Conservation (phyloP, 2,888 invertebrate species). For the Apamea sordens region DNA sequence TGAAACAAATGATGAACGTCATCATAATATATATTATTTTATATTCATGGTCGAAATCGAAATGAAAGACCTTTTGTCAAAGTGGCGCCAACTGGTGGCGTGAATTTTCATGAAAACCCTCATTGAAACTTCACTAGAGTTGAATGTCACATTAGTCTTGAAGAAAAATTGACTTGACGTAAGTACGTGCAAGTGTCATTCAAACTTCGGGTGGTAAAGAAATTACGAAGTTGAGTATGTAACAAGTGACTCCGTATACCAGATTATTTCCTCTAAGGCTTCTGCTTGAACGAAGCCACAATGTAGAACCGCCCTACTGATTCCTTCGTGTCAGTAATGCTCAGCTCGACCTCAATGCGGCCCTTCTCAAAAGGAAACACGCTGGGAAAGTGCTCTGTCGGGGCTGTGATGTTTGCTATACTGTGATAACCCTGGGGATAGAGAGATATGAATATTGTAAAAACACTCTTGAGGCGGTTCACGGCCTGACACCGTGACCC, state of each 20-base stretch:
- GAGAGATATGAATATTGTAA: not conserved
- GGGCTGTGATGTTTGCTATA: constrained; percentile 29
- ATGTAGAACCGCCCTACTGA: not conserved
- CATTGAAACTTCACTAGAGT: not conserved
- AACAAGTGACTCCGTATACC: not conserved
- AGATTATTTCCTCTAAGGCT: not conserved
- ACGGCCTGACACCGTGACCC: not conserved
- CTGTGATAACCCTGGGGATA: constrained; percentile 34
- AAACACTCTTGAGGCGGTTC: no score
- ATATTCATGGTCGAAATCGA: not conserved
- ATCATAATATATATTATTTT: not conserved
- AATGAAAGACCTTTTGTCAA: not conserved
- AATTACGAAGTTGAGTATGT: not conserved
- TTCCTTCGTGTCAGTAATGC: constrained; percentile 21
- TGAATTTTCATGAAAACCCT: not conserved
- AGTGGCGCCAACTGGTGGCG: not conserved
- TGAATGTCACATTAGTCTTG: not conserved
- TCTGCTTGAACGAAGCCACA: constrained; percentile 41
- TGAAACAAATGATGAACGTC: not conserved
- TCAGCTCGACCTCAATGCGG: constrained; percentile 7
- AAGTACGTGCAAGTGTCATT: not conserved
- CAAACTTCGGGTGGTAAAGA: not conserved
- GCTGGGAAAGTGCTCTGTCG: constrained; percentile 46
- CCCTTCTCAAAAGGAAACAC: constrained; percentile 51
- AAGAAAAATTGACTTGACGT: not conserved